Evolutionary conservation across 2,888 invertebrate species (phyloP), one percentile per base, ranked within the genome.

Genomic region (Lampropteryx suffumata): DNA sequence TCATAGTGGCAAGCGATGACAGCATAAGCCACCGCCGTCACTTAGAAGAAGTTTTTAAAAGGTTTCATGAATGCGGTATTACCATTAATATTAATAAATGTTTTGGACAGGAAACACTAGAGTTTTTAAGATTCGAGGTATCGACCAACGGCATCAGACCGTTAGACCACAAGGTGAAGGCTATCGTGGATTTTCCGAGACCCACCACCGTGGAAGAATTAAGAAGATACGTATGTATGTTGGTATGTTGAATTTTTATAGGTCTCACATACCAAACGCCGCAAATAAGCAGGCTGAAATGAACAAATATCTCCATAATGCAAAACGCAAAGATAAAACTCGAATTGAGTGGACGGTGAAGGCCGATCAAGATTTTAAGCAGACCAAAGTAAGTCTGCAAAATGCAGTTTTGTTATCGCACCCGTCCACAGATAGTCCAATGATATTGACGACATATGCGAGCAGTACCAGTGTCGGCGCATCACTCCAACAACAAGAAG

Each of bases 201-300:
- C 59, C 60, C n/a, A 29, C 21, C 32, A 59, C 48, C 0, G 44
- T 58, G 4, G 44, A 56, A 34, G 40, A 59, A 13, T 33, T 62
- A 10, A 17, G 61, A 11, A 14, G 64, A 21, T 64, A 56, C 33
- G 36, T 79, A 0, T n/a, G n/a, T n/a, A n/a, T n/a, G n/a, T 76
- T n/a, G n/a, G 76, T 0, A 74, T 76, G 68, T 9, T 76, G 0
- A 80, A 76, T 51, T 77, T 74, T 59, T 79, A 77, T 30, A 46
- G 74, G 3, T 37, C 66, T 6, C 74, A 64, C 47, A 57, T 79
- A 2, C 67, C 64, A 3, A 41, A 68, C 0, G 68, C 73, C 1
- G 36, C 36, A 8, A 30, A 21, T n/a, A n/a, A 51, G 11, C 51
- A 54, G 24, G 30, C 21, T 3, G 36, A 30, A 3, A 28, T 57